Base-by-base conservation (phyloP, 2,888 invertebrate genomes). In the Schizotus pectinicornis region DNA sequence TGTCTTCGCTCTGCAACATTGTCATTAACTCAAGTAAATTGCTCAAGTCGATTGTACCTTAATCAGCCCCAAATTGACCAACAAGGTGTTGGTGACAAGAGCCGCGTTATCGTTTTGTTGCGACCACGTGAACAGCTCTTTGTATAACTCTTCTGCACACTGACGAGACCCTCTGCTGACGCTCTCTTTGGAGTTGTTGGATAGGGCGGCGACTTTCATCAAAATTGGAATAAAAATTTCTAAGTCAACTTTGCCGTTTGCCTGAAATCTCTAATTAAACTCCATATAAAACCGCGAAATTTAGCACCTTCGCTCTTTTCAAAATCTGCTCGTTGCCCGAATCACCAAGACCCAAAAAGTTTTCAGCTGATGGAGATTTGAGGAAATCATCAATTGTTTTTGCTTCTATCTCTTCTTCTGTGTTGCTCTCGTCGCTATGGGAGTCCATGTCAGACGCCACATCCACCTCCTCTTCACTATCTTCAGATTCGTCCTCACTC, bases 31-130 rank as follows among this genome's bases (percentile, higher is more conserved):
- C 39, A 34, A 9, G 33, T n/a, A 45, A 32, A 31, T 54, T 54
- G 33, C 13, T 11, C 41, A 50, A 14, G 13, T 71, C 73, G 74
- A 34, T 65, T 69, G 71, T 77, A 91, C 91, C 84, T 92, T 92
- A 36, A 92, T 84, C 2, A 92, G 80, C 0, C 87, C 88, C 8
- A 91, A 77, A 46, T 86, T 85, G 0, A 87, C 82, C 12, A 92
- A 79, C 66, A 91, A 74, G 3, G 82, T 77, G 73, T 92, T 90
- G 32, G 88, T 86, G 3, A 89, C 78, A 11, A 81, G 66, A 64
- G 88, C 83, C 5, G 81, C 72, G 59, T 82, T 77, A 14, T 83
- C 78, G 9, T 79, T 78, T 36, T 81, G 76, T 56, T 82, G 68
- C 1, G 84, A 81, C 68, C 82, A 78, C 3, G 78, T 75, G 69